These are phyloP conservation scores for Amphimallon solstitiale DNA, from an alignment of 2,888 invertebrate species.

Conservation along the genomic window DNA sequence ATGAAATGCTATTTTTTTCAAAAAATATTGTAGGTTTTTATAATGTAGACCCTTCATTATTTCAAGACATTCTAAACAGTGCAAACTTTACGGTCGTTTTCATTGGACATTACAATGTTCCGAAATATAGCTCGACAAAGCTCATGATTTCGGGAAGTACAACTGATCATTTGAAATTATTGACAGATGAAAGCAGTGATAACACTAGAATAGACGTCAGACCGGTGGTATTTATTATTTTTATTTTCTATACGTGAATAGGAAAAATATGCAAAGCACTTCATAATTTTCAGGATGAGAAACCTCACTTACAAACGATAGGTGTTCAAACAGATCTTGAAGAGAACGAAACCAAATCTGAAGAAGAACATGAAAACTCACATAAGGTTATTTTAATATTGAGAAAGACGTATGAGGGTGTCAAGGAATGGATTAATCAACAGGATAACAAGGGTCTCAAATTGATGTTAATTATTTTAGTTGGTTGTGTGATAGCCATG, in stretches of 20 bases:
- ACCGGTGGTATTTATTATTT: not conserved
- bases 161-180: conserved; percentile 52
- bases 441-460: conserved; percentile 82
- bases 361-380: conserved; percentile 22
- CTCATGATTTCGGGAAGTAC: conserved; percentile 58
- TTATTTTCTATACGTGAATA: not conserved
- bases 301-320: conserved; percentile 60
- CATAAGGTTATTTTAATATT: not conserved
- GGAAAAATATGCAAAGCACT: not conserved
- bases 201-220: not conserved
- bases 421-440: conserved; percentile 74
- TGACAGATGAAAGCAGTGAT: conserved; percentile 58
- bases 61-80: conserved; percentile 57
- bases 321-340: conserved; percentile 67
- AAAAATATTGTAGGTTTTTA: conserved; percentile 46
- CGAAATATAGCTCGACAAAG: conserved; percentile 65
- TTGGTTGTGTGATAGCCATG: conserved; percentile 76
- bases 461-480: conserved; percentile 73
- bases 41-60: conserved; percentile 51
- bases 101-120: conserved; percentile 78
- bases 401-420: conserved; percentile 12
- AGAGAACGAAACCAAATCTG: conserved; percentile 37
- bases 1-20: not conserved
- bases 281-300: not conserved
- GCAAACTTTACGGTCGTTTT: conserved; percentile 59